Conservation (phyloP, 2,888 invertebrate genomes). For the Tupiocoris notatus region DNA sequence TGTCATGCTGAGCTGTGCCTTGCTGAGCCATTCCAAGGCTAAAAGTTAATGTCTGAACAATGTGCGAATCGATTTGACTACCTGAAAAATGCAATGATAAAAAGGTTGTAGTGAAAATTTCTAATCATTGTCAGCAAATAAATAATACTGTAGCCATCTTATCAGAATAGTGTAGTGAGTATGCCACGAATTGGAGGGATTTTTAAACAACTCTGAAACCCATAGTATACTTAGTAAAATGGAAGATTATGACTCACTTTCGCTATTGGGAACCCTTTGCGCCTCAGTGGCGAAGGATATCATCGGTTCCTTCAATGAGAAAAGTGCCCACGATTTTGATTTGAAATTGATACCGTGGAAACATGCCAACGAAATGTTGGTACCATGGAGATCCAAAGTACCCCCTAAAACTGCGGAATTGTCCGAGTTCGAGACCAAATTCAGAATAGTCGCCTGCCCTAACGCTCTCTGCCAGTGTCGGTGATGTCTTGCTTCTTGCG, state of each 20-base stretch:
- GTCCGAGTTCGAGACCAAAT: constrained; percentile 63
- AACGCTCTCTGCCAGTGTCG: constrained; percentile 93
- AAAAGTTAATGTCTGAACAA: constrained; percentile 87
- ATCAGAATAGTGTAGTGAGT: no score
- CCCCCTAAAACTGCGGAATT: constrained; percentile 79
- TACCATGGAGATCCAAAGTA: constrained; percentile 83
- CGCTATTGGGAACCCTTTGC: constrained; percentile 73
- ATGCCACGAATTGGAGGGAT: no score
- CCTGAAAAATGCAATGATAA: constrained; percentile 50
- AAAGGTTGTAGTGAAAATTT: no score
- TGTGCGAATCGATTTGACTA: constrained; percentile 68
- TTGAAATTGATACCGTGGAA: constrained; percentile 97
- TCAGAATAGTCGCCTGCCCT: constrained; percentile 74
- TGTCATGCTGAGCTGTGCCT: constrained; percentile 66
- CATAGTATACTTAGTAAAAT: no score
- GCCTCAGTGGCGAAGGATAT: constrained; percentile 92
- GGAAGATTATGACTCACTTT: constrained; percentile 57
- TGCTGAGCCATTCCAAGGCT: constrained; percentile 71
- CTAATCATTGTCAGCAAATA: no score
- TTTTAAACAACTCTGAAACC: no score
- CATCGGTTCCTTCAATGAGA: constrained; percentile 87
- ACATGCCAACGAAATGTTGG: constrained; percentile 90
- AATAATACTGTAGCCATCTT: no score
- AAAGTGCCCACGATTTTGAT: constrained; percentile 93
- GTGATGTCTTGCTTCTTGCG: constrained; percentile 67